Conservation (phyloP, 2,797 vertebrate genomes). For the Triplophysa bombifrons region DNA sequence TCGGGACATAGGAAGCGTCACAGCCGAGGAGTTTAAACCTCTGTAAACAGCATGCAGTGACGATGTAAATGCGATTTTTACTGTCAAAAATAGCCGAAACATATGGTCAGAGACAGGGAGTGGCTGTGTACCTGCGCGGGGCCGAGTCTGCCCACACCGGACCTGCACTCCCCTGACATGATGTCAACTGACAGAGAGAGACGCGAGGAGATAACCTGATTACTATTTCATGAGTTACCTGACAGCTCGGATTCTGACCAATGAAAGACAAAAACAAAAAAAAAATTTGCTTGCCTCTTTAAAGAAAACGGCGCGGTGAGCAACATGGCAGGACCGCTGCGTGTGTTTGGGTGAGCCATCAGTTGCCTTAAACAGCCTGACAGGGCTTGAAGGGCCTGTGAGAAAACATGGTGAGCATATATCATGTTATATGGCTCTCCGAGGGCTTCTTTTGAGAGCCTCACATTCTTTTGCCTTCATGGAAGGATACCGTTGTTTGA, state of each 20-base stretch:
- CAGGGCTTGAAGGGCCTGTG: slow-evolving; percentile 23
- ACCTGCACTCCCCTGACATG: slow-evolving; percentile 77
- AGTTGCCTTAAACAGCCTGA: slow-evolving; percentile 37
- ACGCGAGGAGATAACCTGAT: slow-evolving; percentile 68
- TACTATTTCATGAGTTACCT: slow-evolving; percentile 81
- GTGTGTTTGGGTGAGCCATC: slow-evolving; percentile 23
- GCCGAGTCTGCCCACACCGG: slow-evolving; percentile 73
- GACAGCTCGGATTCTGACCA: slow-evolving; percentile 61
- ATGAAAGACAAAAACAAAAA: slow-evolving; percentile 50
- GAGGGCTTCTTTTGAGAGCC: slow-evolving; percentile 12
- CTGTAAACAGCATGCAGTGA: slow-evolving; percentile 85
- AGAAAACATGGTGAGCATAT: slow-evolving; percentile 8
- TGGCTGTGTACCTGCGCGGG: slow-evolving; percentile 78
- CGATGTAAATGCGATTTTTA: slow-evolving; percentile 85
- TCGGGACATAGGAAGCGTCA: slow-evolving; percentile 78
- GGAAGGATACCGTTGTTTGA: slow-evolving; percentile 45
- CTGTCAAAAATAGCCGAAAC: slow-evolving; percentile 90
- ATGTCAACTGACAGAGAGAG: slow-evolving; percentile 81
- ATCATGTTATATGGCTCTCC: slow-evolving; percentile 39
- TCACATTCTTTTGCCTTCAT: slow-evolving; percentile 21
- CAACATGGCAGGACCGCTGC: slow-evolving; percentile 3
- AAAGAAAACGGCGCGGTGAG: neutral
- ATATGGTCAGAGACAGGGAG: slow-evolving; percentile 88
- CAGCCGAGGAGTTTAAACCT: slow-evolving; percentile 85
- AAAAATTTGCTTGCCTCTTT: slow-evolving; percentile 30